A percentile compares a stretch with the other conserved stretches of the same genome.
Evolutionary conservation across 2,113 vertebrate species (phyloP).

Genomic region (Dolichotis patagonum): DNA sequence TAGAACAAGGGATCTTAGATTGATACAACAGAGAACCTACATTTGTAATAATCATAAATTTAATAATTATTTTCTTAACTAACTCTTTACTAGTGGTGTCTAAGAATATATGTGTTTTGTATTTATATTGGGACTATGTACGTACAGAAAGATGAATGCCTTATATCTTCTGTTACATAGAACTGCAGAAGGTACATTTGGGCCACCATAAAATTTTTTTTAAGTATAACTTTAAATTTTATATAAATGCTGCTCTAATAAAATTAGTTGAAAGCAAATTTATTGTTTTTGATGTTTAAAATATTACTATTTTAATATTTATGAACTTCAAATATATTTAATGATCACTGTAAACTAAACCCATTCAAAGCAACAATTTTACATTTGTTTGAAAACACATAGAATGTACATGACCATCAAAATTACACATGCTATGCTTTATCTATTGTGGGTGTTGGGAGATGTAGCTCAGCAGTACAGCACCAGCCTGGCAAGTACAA

Average conservation of each 20-base stretch:
- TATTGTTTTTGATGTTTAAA: not conserved
- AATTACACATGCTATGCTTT: not conserved
- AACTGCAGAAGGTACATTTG: not conserved
- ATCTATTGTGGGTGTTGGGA: not conserved
- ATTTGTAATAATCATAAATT: not conserved
- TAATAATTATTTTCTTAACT: not conserved
- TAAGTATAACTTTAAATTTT: not conserved
- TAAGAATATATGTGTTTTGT: not conserved
- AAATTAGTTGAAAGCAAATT: not conserved
- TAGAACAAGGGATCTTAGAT: not conserved
- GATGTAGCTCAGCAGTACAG: too few relatives aligned
- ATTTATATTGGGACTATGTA: not conserved
- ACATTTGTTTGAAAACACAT: not conserved
- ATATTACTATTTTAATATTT: not conserved
- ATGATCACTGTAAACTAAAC: not conserved
- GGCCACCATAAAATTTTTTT: not conserved
- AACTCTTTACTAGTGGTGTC: not conserved
- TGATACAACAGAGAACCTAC: not conserved
- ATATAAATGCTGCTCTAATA: not conserved
- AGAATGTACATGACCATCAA: not conserved
- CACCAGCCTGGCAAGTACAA: too few relatives aligned
- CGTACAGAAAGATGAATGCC: not conserved
- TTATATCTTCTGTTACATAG: not conserved
- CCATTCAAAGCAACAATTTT: not conserved
- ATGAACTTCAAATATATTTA: not conserved